These are phyloP conservation scores for Oryzias woworae DNA, from an alignment of 2,113 vertebrate genomes.

Conservation along the genomic window DNA sequence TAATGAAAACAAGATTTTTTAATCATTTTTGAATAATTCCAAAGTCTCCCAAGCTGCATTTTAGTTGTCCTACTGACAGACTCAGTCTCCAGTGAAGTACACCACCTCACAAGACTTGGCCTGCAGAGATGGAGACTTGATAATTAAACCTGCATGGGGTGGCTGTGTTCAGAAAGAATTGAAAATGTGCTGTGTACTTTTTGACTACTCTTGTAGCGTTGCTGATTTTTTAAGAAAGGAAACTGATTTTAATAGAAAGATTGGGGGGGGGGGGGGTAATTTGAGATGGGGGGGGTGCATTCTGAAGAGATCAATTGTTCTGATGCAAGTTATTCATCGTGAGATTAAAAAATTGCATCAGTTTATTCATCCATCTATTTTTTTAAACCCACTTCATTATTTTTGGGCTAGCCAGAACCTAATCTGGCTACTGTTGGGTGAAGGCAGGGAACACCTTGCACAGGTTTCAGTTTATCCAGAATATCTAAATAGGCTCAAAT, in stretches of 20 bases:
- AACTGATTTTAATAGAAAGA: conserved; percentile 10
- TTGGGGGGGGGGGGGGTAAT: conserved; percentile 15
- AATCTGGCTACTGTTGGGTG: not conserved
- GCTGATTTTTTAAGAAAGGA: conserved; percentile 19
- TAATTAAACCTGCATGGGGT: conserved; percentile 10
- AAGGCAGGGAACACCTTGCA: not conserved
- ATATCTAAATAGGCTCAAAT: not conserved
- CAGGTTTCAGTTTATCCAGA: not conserved
- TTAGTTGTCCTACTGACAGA: not conserved
- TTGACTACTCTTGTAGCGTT: conserved; percentile 30
- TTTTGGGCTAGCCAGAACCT: too few relatives aligned
- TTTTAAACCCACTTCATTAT: too few relatives aligned
- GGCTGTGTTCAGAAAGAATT: conserved; percentile 6
- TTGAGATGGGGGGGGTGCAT: not conserved
- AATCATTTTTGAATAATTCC: conserved; percentile 1
- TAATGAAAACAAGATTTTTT: not conserved
- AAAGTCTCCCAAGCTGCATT: not conserved
- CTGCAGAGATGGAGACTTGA: not conserved
- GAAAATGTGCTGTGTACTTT: conserved; percentile 6
- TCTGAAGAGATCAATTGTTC: too few relatives aligned
- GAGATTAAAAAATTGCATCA: too few relatives aligned
- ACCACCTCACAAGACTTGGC: conserved; percentile 5
- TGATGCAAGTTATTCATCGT: too few relatives aligned
- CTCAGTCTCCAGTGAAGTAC: not conserved
- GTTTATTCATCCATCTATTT: too few relatives aligned